phyloP scores from a whole-genome alignment of 2,113 vertebrate species.

The Porphyrio hochstetteri region DNA sequence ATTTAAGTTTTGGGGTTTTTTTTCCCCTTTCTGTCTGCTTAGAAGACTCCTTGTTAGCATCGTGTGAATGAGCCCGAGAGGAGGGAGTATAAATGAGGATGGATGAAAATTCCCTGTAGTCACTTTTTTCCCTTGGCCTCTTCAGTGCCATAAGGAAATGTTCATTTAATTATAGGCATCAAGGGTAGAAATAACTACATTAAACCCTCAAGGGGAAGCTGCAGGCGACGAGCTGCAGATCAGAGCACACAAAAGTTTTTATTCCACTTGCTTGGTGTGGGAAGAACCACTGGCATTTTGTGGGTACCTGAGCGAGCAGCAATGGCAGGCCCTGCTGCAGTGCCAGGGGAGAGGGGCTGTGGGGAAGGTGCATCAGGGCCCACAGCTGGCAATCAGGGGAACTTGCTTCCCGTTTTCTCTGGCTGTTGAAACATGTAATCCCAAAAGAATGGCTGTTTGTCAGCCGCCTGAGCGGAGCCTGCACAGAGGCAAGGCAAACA shows the following conservation, averaged over 20 bases:
- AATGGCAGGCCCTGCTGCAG: neutral
- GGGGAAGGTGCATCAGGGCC: neutral
- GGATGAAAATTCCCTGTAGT: constrained; percentile 58
- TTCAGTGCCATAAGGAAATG: constrained; percentile 52
- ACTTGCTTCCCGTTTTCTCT: neutral
- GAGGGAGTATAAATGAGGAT: constrained; percentile 46
- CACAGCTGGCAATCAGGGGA: neutral
- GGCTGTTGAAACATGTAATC: constrained; percentile 37
- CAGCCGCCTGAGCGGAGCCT: neutral
- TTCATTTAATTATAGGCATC: constrained; percentile 65
- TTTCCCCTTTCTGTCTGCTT: neutral
- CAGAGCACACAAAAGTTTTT: constrained; percentile 5
- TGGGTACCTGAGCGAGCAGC: neutral
- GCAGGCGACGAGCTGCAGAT: neutral
- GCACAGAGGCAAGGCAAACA: neutral
- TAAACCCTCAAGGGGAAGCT: constrained; percentile 59
- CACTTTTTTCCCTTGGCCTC: constrained; percentile 43
- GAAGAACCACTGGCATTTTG: neutral
- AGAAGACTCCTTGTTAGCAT: constrained; percentile 22
- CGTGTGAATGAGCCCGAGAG: neutral
- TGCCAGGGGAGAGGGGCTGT: neutral
- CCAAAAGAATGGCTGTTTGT: constrained; percentile 27
- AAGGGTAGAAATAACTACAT: constrained; percentile 62
- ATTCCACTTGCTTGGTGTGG: neutral
- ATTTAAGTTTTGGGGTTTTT: neutral